A percentile compares a stretch with the other conserved stretches of the same genome.
Conservation (phyloP, 2,888 invertebrate species). For the Lordiphosa andalusiaca region DNA sequence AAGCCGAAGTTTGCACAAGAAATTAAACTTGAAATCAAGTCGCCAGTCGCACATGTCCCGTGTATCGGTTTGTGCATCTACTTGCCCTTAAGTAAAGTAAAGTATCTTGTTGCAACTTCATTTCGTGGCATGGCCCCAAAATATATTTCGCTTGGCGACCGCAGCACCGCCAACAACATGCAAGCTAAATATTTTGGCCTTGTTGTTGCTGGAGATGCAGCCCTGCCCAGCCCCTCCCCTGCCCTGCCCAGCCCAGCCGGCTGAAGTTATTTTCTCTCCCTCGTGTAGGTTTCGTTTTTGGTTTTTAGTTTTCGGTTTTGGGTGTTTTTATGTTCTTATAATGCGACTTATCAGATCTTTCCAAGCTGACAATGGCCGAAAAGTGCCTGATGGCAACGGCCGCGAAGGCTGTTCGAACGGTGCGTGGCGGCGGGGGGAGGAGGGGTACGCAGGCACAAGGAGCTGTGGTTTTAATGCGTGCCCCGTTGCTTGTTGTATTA, state of each 20-base stretch:
- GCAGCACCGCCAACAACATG: constrained; percentile 56
- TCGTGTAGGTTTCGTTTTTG: constrained; percentile 56
- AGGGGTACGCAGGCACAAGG: constrained; percentile 13
- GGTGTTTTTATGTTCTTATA: constrained; percentile 77
- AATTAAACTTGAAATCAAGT: constrained; percentile 59
- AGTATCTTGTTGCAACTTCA: constrained; percentile 75
- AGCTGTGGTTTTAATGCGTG: constrained; percentile 65
- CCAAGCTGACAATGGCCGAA: constrained; percentile 72
- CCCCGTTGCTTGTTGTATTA: constrained; percentile 45
- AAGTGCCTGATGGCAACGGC: constrained; percentile 61
- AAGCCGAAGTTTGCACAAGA: constrained; percentile 70
- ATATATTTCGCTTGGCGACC: constrained; percentile 61
- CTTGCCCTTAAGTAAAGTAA: constrained; percentile 76
- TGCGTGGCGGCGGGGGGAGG: not conserved
- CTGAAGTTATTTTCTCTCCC: constrained; percentile 67
- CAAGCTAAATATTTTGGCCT: constrained; percentile 69
- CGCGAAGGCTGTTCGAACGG: constrained; percentile 57
- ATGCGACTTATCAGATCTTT: constrained; percentile 75
- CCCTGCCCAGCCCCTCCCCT: not conserved
- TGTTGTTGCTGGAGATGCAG: constrained; percentile 44
- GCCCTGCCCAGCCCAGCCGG: constrained; percentile 3
- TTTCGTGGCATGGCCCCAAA: constrained; percentile 70
- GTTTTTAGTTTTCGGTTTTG: constrained; percentile 56
- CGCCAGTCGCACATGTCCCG: constrained; percentile 53
- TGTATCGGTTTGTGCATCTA: constrained; percentile 73